Evolutionary conservation across 2,113 vertebrate species (phyloP), one percentile per base, ranked within the genome.

Genomic region (Mirza zaza): DNA sequence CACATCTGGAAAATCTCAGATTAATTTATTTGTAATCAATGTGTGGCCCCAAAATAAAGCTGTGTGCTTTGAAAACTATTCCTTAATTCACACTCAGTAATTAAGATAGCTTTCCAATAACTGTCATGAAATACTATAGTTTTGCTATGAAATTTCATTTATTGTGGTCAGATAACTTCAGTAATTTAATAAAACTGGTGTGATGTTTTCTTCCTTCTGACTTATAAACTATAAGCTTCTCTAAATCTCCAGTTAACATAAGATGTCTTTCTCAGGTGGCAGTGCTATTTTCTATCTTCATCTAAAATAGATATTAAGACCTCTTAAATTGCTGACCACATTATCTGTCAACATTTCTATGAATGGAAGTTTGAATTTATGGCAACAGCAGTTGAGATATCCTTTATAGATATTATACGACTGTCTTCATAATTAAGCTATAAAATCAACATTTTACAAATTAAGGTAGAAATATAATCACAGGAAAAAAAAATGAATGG

Each of bases 371-470:
- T 61, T 88, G n/a, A 84, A 73, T 71, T 70, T 55, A 71, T 70
- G 42, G 61, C 65, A 63, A 42, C 0, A 68, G 32, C 61, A 61
- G 71, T 48, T 36, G 67, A 88, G 14, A 15, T 63, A 84, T 50
- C 20, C 42, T 91, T 71, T 83, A 68, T 4, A 92, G 55, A 32
- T 39, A 75, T 91, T 86, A 34, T n/a, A 68, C 89, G 73, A 80
- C 34, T 76, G 12, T 25, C 42, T 77, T 95, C 48, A 50, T 5
- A 52, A 20, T 48, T 65, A 85, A 88, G 52, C 25, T 87, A 83
- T 90, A 93, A 94, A 94, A 97, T 83, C 82, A 93, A 95, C 79
- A 93, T 29, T 95, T 93, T 91, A 83, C 25, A 95, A 87, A 90
- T 87, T 81, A 90, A 79, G 79, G 27, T 34, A 84, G n/a, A 85